Evolutionary conservation across 2,113 vertebrate genomes (phyloP), one percentile per base, ranked within the genome.

Genomic region (Pseudolaguvia tuberculata): DNA sequence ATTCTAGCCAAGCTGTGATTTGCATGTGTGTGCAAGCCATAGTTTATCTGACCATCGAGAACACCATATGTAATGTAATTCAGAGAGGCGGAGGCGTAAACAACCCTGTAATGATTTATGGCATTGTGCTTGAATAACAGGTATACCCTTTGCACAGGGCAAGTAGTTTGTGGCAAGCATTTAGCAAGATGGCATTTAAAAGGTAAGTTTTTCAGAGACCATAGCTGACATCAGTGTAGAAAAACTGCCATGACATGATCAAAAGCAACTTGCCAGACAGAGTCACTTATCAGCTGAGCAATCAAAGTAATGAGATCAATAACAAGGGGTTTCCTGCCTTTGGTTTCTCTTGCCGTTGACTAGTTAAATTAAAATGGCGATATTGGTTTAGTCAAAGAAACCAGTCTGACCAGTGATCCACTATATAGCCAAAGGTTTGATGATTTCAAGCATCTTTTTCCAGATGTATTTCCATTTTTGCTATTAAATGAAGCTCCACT

Each of bases 191-290:
- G 70, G 56, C 48, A 77, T 72, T 80, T 77, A 73, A 51, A 31
- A 27, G 20, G 63, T 77, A 77, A 55, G 50, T 58, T 80, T 73
- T 62, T 69, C 63, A 61, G 55, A 76, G 50, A 42, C 61, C 62
- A 73, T 57, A 53, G 27, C 29, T 68, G 48, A 48, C 50, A 67
- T 76, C 70, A 72, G 29, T 67, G 78, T 48, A 31, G 23, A 59
- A 57, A 58, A 57, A 53, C 63, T 59, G 55, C 35, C 15, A 62
- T 69, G 70, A 80, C 73, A 70, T 69, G 57, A 77, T 70, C 75
- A 73, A 42, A 23, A 25, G 39, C 63, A 31, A 31, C 50, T 27
- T 45, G 42, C 25, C 23, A 20, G 53, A 58, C 53, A 72, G 4
- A 53, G n/a, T 55, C n/a, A 50, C 55, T 77, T 35, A 76, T 80